Conservation (phyloP, 2,797 vertebrate genomes). For the Spheniscus humboldti region DNA sequence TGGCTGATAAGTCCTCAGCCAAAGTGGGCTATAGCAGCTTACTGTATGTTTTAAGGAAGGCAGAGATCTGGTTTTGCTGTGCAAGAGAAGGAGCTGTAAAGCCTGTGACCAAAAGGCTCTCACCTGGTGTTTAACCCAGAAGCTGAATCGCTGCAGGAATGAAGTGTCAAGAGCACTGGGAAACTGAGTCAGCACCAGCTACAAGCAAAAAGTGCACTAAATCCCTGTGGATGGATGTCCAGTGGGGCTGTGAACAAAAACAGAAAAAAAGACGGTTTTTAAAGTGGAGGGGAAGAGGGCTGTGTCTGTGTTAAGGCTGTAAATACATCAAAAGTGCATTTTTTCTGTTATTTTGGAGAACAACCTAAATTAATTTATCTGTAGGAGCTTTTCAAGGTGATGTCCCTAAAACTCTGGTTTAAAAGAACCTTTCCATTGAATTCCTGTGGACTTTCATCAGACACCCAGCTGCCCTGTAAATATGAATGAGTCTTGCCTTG, state of each 20-base stretch:
- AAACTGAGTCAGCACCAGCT: neutral
- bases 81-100: neutral
- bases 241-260: neutral
- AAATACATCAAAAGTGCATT: neutral
- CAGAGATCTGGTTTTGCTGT: neutral
- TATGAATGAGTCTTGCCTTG: neutral
- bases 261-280: accelerated
- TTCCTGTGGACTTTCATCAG: neutral
- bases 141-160: neutral
- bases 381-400: neutral
- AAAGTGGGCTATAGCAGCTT: neutral
- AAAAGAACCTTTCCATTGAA: neutral
- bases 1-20: neutral
- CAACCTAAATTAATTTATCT: neutral
- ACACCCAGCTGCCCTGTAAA: neutral
- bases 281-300: neutral
- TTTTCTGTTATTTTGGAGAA: neutral
- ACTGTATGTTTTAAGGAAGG: neutral
- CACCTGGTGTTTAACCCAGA: neutral
- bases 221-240: neutral
- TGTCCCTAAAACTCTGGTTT: neutral
- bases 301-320: neutral
- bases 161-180: neutral
- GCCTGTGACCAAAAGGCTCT: neutral
- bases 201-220: neutral